phyloP scores from a whole-genome alignment of 1,140 invertebrate species.

The Danaus melanippus region DNA sequence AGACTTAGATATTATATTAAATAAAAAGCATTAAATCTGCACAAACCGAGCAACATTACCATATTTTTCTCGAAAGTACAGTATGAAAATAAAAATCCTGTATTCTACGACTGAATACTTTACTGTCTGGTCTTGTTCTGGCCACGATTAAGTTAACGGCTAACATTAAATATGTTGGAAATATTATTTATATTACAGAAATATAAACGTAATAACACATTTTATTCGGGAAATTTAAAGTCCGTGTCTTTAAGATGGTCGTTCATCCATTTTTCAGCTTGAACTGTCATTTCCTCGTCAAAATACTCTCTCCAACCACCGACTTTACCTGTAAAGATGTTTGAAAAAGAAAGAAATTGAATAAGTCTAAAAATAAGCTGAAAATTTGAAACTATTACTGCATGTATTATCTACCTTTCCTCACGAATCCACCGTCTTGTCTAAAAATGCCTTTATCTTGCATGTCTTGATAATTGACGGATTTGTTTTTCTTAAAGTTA shows the following conservation, averaged over 20 bases:
- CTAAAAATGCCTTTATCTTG: constrained; percentile 7
- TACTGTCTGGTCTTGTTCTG: too few relatives aligned
- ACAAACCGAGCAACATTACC: too few relatives aligned
- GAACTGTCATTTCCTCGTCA: constrained; percentile 66
- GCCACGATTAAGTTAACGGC: too few relatives aligned
- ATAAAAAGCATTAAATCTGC: too few relatives aligned
- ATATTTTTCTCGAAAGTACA: too few relatives aligned
- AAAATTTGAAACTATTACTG: background rate
- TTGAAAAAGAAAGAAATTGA: background rate
- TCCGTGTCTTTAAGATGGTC: constrained; percentile 72
- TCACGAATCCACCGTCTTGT: constrained; percentile 6
- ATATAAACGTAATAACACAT: too few relatives aligned
- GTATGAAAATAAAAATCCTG: too few relatives aligned
- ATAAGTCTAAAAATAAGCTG: too few relatives aligned
- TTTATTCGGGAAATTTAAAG: constrained; percentile 51
- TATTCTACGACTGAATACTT: too few relatives aligned
- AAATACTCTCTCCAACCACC: constrained; percentile 76
- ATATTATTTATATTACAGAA: too few relatives aligned
- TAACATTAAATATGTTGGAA: too few relatives aligned
- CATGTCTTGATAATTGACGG: constrained; percentile 16
- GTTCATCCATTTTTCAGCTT: constrained; percentile 75
- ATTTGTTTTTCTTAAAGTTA: constrained; percentile 29
- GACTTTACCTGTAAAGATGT: constrained; percentile 53
- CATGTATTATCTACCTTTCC: constrained; percentile 7
- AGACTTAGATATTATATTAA: too few relatives aligned